Evolutionary conservation across 1,140 invertebrate species (phyloP).

Genomic region (Cydia strobilella): DNA sequence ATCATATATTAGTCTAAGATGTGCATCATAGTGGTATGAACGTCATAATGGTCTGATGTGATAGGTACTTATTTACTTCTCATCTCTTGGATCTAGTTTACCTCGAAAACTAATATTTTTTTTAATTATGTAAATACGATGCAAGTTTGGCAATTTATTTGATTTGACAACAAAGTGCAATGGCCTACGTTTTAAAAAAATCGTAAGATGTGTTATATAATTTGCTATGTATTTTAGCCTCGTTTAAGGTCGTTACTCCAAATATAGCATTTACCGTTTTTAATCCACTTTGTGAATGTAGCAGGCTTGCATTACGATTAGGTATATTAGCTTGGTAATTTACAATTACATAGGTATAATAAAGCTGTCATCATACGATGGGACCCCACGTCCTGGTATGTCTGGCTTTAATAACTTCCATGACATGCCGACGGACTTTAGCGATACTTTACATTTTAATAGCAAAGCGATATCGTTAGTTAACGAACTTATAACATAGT

Average conservation of each 20-base stretch:
- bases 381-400: not conserved
- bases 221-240: too few species aligned
- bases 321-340: not conserved
- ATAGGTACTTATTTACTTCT: too few species aligned
- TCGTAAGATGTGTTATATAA: too few species aligned
- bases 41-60: too few species aligned
- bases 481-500: not conserved
- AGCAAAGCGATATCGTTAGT: not conserved
- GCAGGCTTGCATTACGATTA: not conserved
- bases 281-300: not conserved
- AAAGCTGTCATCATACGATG: not conserved
- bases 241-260: too few species aligned
- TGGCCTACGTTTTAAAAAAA: not conserved
- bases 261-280: not conserved
- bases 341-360: constrained; percentile 10
- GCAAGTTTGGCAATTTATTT: not conserved
- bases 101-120: not conserved
- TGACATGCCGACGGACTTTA: not conserved
- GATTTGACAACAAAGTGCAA: not conserved
- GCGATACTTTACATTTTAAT: not conserved
- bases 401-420: not conserved
- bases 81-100: not conserved
- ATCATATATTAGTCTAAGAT: too few species aligned
- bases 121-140: not conserved
- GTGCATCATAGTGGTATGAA: too few species aligned